A percentile compares a stretch with the other conserved stretches of the same genome.
Evolutionary conservation across 2,888 invertebrate species (phyloP).

Genomic region (Diaphora mendica): DNA sequence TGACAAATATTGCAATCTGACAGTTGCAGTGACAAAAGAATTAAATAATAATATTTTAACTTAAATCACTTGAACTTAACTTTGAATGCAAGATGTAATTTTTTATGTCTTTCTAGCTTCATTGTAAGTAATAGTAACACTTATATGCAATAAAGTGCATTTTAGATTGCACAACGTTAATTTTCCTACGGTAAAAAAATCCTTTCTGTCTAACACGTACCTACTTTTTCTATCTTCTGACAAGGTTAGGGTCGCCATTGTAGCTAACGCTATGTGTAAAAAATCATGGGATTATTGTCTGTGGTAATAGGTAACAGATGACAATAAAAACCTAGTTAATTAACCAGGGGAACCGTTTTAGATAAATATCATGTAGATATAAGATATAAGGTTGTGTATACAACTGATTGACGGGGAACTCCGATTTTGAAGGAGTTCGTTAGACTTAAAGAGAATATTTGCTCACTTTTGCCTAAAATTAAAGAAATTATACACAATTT

Average conservation of each 20-base stretch:
- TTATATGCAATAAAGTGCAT: background rate
- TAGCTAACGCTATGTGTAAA: background rate
- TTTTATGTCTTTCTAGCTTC: background rate
- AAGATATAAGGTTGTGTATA: slow-evolving; percentile 51
- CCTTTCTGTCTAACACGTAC: background rate
- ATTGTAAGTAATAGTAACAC: no score
- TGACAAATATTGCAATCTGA: background rate
- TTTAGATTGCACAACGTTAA: background rate
- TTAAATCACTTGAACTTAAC: background rate
- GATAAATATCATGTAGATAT: slow-evolving; percentile 33
- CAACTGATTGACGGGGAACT: slow-evolving; percentile 53
- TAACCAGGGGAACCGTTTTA: slow-evolving; percentile 27
- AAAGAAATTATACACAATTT: slow-evolving; percentile 3
- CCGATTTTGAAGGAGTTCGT: slow-evolving; percentile 49
- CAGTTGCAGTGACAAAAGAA: background rate
- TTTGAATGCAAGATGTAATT: background rate
- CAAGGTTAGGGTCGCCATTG: background rate
- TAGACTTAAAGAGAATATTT: slow-evolving; percentile 56
- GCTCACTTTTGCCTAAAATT: slow-evolving; percentile 53
- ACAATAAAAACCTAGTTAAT: background rate
- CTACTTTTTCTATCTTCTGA: background rate
- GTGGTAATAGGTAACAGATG: background rate
- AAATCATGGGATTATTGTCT: background rate
- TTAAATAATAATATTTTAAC: background rate
- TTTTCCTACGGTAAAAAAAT: background rate